Conservation (phyloP, 2,797 vertebrate genomes). For the Threskiornis aethiopicus region DNA sequence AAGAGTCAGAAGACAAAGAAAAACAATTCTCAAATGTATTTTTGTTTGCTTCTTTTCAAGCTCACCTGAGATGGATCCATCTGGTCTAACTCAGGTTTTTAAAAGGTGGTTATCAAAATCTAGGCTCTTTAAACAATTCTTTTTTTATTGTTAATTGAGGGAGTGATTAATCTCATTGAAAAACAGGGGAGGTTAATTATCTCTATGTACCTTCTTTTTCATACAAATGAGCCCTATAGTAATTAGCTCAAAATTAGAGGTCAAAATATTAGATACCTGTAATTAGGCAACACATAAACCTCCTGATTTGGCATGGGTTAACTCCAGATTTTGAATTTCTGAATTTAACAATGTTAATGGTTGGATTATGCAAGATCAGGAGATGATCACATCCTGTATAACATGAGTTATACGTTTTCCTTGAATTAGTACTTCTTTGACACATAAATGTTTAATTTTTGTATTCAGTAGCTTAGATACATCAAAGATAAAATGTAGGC, state of each 20-base stretch:
- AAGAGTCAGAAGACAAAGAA: not conserved
- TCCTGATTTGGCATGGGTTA: not conserved
- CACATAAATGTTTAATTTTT: not conserved
- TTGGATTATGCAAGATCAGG: not conserved
- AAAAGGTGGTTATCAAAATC: not conserved
- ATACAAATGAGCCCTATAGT: not conserved
- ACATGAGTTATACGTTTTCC: not conserved
- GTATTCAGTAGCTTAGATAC: not conserved
- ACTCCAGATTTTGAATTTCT: not conserved
- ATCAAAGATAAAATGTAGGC: not conserved
- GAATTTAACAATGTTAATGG: not conserved
- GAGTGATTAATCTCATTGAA: not conserved
- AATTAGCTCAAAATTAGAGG: not conserved
- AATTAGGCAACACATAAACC: not conserved
- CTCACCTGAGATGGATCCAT: not conserved
- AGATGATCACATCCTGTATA: not conserved
- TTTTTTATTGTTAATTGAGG: not conserved
- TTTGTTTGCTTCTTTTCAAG: not conserved
- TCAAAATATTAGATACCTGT: not conserved
- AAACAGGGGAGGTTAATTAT: not conserved
- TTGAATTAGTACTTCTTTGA: not conserved
- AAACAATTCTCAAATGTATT: not conserved
- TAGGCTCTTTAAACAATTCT: not conserved
- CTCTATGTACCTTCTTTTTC: not conserved
- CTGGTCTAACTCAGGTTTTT: not conserved